phyloP scores from a whole-genome alignment of 2,113 vertebrate species.

The Mus musculus region GRCm39 chr7:83687001-83687500 shows the following conservation, averaged over 20 bases:
- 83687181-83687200: slow-evolving; percentile 62
- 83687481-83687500: not conserved
- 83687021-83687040: slow-evolving; percentile 66
- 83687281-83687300: not conserved
- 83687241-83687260: not conserved
- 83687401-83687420: not conserved
- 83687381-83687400: not conserved
- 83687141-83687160: slow-evolving; percentile 58
- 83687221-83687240: slow-evolving; percentile 8
- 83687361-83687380: not conserved
- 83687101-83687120: slow-evolving; percentile 51
- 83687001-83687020: slow-evolving; percentile 59
- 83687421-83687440: not conserved
- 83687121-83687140: slow-evolving; percentile 54
- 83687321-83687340: accelerated
- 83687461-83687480: not conserved
- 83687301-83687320: not conserved
- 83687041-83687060: slow-evolving; percentile 1
- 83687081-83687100: not conserved
- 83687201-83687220: slow-evolving; percentile 55
- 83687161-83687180: slow-evolving; percentile 58
- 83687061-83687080: slow-evolving; percentile 58
- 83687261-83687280: not conserved
- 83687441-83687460: not conserved
- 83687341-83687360: accelerated